Evolutionary conservation across 2,113 vertebrate genomes (phyloP).

Genomic region (Pachypanchax playfairii): DNA sequence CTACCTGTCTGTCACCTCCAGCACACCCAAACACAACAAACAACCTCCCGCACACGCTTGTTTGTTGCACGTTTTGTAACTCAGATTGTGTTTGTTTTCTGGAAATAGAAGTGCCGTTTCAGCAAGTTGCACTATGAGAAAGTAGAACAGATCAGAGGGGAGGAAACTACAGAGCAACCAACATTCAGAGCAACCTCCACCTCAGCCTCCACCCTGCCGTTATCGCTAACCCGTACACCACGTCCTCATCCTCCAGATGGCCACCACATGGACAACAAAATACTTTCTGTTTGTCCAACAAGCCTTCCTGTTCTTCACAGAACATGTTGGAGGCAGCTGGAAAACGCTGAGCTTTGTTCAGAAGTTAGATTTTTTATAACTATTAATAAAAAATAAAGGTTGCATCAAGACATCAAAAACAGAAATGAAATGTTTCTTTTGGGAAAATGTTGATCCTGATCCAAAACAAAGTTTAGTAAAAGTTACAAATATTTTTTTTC

Average conservation of each 20-base stretch:
- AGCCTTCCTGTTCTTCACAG: not conserved
- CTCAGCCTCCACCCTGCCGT: slow-evolving; percentile 6
- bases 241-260: slow-evolving; percentile 3
- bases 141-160: slow-evolving; percentile 62
- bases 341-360: not conserved
- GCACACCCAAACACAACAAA: slow-evolving; percentile 4
- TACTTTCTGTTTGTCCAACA: not conserved
- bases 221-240: not conserved
- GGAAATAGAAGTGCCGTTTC: slow-evolving; percentile 66
- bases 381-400: no score
- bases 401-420: no score
- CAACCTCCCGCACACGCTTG: not conserved
- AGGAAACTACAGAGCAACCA: slow-evolving; percentile 18
- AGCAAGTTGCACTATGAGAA: slow-evolving; percentile 60
- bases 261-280: slow-evolving; percentile 10
- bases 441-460: no score
- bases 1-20: slow-evolving; percentile 36
- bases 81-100: slow-evolving; percentile 27
- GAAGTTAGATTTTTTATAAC: not conserved
- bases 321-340: not conserved
- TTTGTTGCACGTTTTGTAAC: slow-evolving; percentile 7
- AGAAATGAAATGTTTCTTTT: no score
- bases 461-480: no score
- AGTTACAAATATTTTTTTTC: no score
- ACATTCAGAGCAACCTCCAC: slow-evolving; percentile 22